Evolutionary conservation across 2,113 vertebrate genomes (phyloP).

Genomic region (Mystacornis crossleyi): DNA sequence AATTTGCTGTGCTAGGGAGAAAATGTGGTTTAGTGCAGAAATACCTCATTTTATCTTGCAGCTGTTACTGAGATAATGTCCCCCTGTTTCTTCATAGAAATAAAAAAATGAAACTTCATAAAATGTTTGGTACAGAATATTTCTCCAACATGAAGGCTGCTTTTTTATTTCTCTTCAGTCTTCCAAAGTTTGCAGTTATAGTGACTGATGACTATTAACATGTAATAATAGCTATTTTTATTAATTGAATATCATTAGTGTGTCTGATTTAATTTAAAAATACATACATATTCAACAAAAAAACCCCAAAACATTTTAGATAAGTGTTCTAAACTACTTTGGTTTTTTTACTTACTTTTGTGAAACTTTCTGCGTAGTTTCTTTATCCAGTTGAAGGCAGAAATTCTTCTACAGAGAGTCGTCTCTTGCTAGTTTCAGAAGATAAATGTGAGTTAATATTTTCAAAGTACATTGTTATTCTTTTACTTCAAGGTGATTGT

Average conservation of each 20-base stretch:
- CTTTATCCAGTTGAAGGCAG: constrained; percentile 78
- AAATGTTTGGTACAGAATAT: not conserved
- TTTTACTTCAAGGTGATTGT: not conserved
- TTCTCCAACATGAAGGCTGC: not conserved
- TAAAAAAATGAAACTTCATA: not conserved
- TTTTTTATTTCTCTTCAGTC: not conserved
- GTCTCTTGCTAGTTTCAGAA: constrained; percentile 88
- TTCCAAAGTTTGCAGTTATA: not conserved
- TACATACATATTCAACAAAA: not conserved
- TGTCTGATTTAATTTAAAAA: not conserved
- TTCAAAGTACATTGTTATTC: not conserved
- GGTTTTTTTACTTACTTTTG: not conserved
- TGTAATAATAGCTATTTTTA: not conserved
- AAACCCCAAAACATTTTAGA: not conserved
- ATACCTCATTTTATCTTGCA: not conserved
- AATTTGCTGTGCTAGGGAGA: not conserved
- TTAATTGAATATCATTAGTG: not conserved
- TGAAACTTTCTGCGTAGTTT: constrained; percentile 79
- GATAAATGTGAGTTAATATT: constrained; percentile 84
- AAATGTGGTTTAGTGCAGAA: not conserved
- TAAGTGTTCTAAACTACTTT: not conserved
- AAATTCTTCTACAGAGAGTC: constrained; percentile 77
- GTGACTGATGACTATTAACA: not conserved
- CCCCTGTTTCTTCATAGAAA: not conserved
- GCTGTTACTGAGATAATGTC: not conserved